Percentiles rank a stretch among this genome's conserved stretches.
Conservation (phyloP, 1,140 invertebrate species). For the Diploscapter pachys region DNA sequence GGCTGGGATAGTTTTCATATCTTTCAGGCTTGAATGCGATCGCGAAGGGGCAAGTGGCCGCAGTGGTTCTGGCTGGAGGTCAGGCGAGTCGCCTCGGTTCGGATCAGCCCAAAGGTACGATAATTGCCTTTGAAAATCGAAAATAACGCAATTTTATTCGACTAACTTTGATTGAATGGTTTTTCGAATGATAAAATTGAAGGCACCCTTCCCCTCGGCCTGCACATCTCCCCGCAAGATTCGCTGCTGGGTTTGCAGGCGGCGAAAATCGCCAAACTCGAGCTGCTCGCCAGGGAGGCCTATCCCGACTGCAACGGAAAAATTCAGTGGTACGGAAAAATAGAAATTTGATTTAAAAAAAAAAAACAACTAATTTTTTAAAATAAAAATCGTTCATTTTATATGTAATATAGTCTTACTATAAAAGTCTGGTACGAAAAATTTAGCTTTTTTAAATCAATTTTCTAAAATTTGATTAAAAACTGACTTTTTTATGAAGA, state of each 20-base stretch:
- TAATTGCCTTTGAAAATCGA: too few relatives aligned
- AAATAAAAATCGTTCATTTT: too few relatives aligned
- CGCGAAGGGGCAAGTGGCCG: conserved; percentile 45
- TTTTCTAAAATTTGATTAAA: too few relatives aligned
- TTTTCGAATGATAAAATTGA: not conserved
- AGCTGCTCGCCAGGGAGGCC: conserved; percentile 71
- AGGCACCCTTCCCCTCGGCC: conserved; percentile 89
- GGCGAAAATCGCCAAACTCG: conserved; percentile 77
- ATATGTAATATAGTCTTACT: not conserved
- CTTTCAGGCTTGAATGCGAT: conserved; percentile 44
- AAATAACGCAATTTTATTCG: too few relatives aligned
- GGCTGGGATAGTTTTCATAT: too few relatives aligned
- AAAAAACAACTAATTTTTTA: too few relatives aligned
- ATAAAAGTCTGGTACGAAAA: too few relatives aligned
- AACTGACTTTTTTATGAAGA: too few relatives aligned
- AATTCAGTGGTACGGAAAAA: conserved; percentile 41
- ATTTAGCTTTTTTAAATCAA: too few relatives aligned
- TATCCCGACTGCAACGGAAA: conserved; percentile 65
- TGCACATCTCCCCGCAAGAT: conserved; percentile 75
- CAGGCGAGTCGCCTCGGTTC: conserved; percentile 89
- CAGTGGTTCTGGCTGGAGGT: conserved; percentile 64
- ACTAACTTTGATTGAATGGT: too few relatives aligned
- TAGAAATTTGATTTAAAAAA: too few relatives aligned
- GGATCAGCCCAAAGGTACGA: conserved; percentile 74
- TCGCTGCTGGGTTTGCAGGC: conserved; percentile 92